A percentile compares a stretch with the other conserved stretches of the same genome.
Conservation (phyloP, 2,888 invertebrate genomes). For the Drosophila austrosaltans region DNA sequence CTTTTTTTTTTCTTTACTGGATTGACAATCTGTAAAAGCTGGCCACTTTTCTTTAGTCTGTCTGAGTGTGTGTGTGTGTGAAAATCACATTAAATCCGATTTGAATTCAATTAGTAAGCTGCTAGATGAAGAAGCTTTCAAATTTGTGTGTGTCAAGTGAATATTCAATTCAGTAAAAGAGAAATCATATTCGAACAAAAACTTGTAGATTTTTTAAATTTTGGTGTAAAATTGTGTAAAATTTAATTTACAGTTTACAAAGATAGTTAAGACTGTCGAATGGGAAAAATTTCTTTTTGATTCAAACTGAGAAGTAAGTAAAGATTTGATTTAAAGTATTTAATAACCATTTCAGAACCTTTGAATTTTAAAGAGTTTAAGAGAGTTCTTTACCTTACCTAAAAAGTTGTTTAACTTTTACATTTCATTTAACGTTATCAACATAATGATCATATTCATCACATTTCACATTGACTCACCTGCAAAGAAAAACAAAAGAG, state of each 20-base stretch:
- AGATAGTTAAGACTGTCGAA: too few relatives aligned
- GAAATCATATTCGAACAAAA: not conserved
- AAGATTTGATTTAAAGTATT: too few relatives aligned
- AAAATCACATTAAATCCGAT: conserved; percentile 53
- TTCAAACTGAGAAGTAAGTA: too few relatives aligned
- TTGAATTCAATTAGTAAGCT: conserved; percentile 57
- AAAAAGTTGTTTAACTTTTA: not conserved
- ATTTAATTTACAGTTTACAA: too few relatives aligned
- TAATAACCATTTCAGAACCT: not conserved
- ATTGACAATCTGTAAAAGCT: conserved; percentile 51
- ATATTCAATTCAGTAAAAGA: not conserved
- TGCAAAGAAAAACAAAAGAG: conserved; percentile 39
- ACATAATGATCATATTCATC: not conserved
- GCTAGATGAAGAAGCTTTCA: conserved; percentile 10
- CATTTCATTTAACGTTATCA: not conserved
- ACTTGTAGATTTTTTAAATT: not conserved
- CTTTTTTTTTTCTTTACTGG: conserved; percentile 38
- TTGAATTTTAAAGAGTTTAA: not conserved
- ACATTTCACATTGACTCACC: conserved; percentile 44
- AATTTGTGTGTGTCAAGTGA: not conserved
- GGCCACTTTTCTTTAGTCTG: conserved; percentile 21
- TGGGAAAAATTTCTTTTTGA: too few relatives aligned
- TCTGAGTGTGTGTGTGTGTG: not conserved
- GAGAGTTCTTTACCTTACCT: not conserved
- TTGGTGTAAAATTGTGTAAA: too few relatives aligned